Evolutionary conservation across 2,113 vertebrate species (phyloP), one percentile per base, ranked within the genome.

Genomic region (Sisor rabdophorus): DNA sequence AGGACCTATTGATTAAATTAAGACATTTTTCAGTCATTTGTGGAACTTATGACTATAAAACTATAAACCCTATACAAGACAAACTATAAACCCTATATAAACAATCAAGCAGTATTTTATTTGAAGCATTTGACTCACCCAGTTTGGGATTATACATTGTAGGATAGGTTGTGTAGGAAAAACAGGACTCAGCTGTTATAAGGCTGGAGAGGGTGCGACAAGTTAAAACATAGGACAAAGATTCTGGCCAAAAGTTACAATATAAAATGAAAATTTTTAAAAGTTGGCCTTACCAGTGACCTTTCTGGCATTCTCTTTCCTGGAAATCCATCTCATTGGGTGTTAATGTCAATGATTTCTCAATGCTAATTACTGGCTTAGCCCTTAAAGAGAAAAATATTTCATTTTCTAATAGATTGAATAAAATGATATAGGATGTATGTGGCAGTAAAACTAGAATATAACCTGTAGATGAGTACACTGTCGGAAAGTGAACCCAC

Each of bases 401-500:
- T 36, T 36, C 0, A 12, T 13, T 40, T 63, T n/a, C 4, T 32
- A 28, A 63, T 3, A 40, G 32, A 40, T 15, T 10, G 36, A 44
- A 16, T 64, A 56, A 1, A 20, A 36, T 32, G 22, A 56, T 36
- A 56, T 20, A 12, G 60, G 30, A 20, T 36, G 30, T 63, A 30
- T 64, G 32, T 44, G 22, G 48, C 47, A 4, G 64, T 11, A 26
- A 67, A 67, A 24, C n/a, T 48, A 16, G 3, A 2, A 20, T 55
- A 10, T 79, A 58, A 87, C 94, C 94, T 94, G 88, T 90, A 95
- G 81, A 95, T 79, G 2, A 89, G 87, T 1, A 95, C 89, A 59
- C 87, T 89, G 85, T 94, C 92, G 36, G 93, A 94, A 72, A 94
- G 90, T 44, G 94, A 94, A 16, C 94, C 94, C 78, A 95, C 91